Percentiles rank a stretch among this genome's conserved stretches.
These are phyloP conservation scores for Clupea harengus DNA, from an alignment of 2,113 vertebrate species.

Conservation along the genomic window DNA sequence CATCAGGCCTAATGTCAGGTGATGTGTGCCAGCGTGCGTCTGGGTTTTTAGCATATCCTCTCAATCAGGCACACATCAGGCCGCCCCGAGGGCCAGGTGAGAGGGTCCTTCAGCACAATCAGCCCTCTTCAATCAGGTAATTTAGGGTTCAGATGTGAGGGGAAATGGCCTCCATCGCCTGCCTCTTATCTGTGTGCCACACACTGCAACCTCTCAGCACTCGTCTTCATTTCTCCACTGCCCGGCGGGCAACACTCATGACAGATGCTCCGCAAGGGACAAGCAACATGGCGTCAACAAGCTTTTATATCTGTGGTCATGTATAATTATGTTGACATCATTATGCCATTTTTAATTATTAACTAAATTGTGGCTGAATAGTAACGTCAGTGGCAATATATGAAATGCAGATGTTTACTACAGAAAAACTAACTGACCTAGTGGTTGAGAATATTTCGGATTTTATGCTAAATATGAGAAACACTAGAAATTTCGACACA, in stretches of 20 bases:
- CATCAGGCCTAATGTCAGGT: not conserved
- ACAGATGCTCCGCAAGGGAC: no score
- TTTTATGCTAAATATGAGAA: no score
- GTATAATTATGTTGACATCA: not conserved
- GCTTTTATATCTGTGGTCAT: no score
- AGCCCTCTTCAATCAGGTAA: not conserved
- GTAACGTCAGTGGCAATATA: not conserved
- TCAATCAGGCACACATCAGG: slow-evolving; percentile 6
- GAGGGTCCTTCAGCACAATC: slow-evolving; percentile 8
- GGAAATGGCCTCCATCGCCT: not conserved
- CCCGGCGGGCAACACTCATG: not conserved
- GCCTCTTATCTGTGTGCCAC: not conserved
- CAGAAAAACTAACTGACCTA: not conserved
- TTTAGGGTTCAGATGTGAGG: not conserved
- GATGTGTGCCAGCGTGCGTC: not conserved
- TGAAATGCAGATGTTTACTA: not conserved
- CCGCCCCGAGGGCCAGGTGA: not conserved
- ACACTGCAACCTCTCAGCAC: not conserved
- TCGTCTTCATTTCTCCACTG: not conserved
- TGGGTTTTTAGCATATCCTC: not conserved
- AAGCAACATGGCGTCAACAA: no score
- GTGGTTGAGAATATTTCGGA: no score
- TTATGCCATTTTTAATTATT: not conserved
- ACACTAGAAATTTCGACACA: not conserved
- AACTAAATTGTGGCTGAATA: not conserved